Percentiles rank a stretch among this genome's conserved stretches.
phyloP scores from a whole-genome alignment of 2,113 vertebrate genomes.

The Lophura nycthemera region DNA sequence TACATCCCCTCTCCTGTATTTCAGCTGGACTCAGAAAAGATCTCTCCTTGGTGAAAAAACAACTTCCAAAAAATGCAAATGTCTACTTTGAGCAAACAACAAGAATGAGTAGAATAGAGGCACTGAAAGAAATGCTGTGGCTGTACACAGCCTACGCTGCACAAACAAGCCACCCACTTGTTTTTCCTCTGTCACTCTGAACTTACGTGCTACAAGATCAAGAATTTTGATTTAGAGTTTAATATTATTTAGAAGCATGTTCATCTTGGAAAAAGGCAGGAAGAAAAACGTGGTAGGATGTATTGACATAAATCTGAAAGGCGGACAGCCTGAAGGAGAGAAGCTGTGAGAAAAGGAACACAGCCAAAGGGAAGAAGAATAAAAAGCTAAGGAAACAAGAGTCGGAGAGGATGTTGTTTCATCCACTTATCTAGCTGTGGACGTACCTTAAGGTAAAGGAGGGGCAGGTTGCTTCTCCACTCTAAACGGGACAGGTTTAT shows the following conservation, averaged over 20 bases:
- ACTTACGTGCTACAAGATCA: background rate
- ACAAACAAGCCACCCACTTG: background rate
- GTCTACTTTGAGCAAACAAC: slow-evolving; percentile 27
- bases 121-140: background rate
- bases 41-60: background rate
- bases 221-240: background rate
- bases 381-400: background rate
- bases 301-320: background rate
- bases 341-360: slow-evolving; percentile 9
- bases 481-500: background rate
- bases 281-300: background rate
- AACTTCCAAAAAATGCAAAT: background rate
- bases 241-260: background rate
- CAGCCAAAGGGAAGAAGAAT: background rate
- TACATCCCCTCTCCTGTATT: background rate
- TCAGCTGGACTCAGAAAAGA: background rate
- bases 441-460: background rate
- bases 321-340: background rate
- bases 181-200: background rate
- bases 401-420: background rate
- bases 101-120: background rate
- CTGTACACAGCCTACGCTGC: background rate
- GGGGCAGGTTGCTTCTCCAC: background rate
- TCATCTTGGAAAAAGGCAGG: background rate
- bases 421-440: background rate